These are phyloP conservation scores for Synchiropus splendidus DNA, from an alignment of 2,113 vertebrate species.

Conservation along the genomic window DNA sequence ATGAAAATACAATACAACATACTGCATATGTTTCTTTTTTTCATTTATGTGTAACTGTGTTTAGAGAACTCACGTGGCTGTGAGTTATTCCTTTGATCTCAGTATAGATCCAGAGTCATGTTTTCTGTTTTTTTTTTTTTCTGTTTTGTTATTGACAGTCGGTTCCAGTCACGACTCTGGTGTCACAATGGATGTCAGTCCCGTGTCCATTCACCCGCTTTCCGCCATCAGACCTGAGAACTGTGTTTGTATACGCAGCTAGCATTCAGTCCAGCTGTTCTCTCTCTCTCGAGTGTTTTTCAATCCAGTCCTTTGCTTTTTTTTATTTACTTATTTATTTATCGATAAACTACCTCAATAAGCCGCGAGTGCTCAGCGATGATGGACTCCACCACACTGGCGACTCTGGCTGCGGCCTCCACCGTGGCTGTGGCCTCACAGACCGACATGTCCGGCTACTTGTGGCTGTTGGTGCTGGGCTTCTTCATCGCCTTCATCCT, in stretches of 20 bases:
- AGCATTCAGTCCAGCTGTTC: slow-evolving; percentile 45
- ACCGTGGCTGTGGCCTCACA: slow-evolving; percentile 30
- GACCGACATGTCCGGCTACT: slow-evolving; percentile 40
- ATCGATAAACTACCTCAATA: too few species aligned
- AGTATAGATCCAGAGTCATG: neutral
- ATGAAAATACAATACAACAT: too few species aligned
- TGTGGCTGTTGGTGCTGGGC: slow-evolving; percentile 83
- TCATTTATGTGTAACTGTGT: too few species aligned
- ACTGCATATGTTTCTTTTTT: too few species aligned
- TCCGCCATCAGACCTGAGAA: slow-evolving; percentile 47
- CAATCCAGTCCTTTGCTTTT: too few species aligned
- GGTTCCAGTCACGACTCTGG: slow-evolving; percentile 47
- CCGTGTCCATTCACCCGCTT: slow-evolving; percentile 27
- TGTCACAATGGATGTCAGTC: slow-evolving; percentile 65
- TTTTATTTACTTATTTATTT: too few species aligned
- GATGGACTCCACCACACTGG: slow-evolving; percentile 52
- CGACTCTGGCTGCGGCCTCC: slow-evolving; percentile 42
- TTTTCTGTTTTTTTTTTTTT: slow-evolving; percentile 19
- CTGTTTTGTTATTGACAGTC: slow-evolving; percentile 57
- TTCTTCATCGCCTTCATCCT: slow-evolving; percentile 89
- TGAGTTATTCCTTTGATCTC: too few species aligned
- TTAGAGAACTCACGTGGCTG: too few species aligned
- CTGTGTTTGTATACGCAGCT: slow-evolving; percentile 53
- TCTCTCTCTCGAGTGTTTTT: slow-evolving; percentile 6
- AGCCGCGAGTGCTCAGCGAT: neutral